These are phyloP conservation scores for Oligia latruncula DNA, from an alignment of 2,888 invertebrate genomes.

Conservation along the genomic window DNA sequence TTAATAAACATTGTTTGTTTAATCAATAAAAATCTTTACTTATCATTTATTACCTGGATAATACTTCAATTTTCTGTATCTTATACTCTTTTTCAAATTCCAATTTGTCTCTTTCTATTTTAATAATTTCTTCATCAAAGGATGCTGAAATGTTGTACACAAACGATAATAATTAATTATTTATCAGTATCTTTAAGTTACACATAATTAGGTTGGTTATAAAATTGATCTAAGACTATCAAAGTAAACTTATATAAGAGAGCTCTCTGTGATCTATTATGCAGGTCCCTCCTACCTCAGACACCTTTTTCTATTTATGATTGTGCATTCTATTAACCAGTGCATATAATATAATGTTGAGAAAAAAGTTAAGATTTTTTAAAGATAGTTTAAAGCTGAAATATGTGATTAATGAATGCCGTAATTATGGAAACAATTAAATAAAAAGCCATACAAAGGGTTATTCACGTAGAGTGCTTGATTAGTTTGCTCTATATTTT, in stretches of 20 bases:
- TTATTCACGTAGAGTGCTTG: neutral
- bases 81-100: conserved; percentile 73
- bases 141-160: conserved; percentile 58
- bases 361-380: neutral
- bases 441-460: too few species aligned
- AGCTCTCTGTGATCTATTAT: neutral
- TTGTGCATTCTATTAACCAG: neutral
- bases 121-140: conserved; percentile 70
- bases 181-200: neutral
- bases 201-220: neutral
- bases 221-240: neutral
- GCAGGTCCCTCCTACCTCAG: neutral
- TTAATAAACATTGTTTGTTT: neutral
- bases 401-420: too few species aligned
- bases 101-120: conserved; percentile 72
- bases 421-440: too few species aligned
- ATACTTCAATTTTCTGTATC: conserved; percentile 70
- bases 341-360: neutral
- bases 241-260: neutral
- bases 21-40: neutral
- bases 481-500: neutral
- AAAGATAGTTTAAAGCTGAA: neutral
- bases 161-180: neutral
- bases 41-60: conserved; percentile 54
- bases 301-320: neutral